A percentile compares a stretch with the other conserved stretches of the same genome.
Conservation (phyloP, 2,888 invertebrate genomes). For the Acanthoscelides obtectus region DNA sequence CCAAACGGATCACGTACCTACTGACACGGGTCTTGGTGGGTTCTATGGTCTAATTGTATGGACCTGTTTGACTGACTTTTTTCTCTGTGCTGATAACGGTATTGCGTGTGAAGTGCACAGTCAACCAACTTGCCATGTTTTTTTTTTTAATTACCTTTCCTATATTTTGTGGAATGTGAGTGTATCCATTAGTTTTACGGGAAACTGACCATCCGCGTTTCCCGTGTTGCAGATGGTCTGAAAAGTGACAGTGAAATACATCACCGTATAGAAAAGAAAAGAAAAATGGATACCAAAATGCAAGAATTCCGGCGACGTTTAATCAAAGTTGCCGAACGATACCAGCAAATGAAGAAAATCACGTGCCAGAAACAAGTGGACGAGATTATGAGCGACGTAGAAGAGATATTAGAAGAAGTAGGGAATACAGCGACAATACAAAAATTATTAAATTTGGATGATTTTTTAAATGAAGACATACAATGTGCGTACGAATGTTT, state of each 20-base stretch:
- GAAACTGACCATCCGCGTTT: background rate
- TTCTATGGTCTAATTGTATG: no score
- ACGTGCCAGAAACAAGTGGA: slow-evolving; percentile 41
- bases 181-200: background rate
- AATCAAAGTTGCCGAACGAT: background rate
- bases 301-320: background rate
- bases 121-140: no score
- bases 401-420: slow-evolving; percentile 38
- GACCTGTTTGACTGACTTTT: no score
- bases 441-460: slow-evolving; percentile 57
- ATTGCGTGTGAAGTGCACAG: no score
- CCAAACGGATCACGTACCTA: no score
- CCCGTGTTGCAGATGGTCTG: background rate
- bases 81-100: no score
- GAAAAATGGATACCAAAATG: background rate
- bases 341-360: slow-evolving; percentile 35
- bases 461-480: slow-evolving; percentile 43
- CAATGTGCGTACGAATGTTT: slow-evolving; percentile 50
- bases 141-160: no score
- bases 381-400: slow-evolving; percentile 36
- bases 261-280: background rate
- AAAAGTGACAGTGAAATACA: background rate
- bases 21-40: no score
- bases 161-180: background rate
- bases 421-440: slow-evolving; percentile 63